These are phyloP conservation scores for Prochilodus magdalenae DNA, from an alignment of 2,113 vertebrate species.

Conservation along the genomic window DNA sequence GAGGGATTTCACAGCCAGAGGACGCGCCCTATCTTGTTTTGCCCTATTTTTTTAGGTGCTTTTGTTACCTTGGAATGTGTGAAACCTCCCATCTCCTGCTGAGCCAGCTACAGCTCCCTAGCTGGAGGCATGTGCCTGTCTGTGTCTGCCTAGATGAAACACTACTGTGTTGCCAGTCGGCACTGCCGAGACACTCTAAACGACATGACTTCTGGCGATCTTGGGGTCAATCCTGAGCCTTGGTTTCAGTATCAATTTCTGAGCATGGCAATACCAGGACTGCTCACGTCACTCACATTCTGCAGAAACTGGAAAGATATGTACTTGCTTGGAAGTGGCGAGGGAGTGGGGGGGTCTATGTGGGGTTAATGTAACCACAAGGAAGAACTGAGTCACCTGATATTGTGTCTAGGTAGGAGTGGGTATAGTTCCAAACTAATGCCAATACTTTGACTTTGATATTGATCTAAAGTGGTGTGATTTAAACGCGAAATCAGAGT, in stretches of 20 bases:
- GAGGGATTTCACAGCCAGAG: slow-evolving; percentile 36
- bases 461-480: no score
- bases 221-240: background rate
- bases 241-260: background rate
- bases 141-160: slow-evolving; percentile 20
- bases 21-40: slow-evolving; percentile 49
- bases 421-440: no score
- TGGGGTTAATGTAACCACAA: background rate
- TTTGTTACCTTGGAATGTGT: slow-evolving; percentile 52
- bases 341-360: background rate
- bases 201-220: slow-evolving; percentile 4
- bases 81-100: slow-evolving; percentile 37
- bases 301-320: background rate
- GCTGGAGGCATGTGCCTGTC: slow-evolving; percentile 30
- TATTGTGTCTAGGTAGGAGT: background rate
- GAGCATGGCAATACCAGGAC: background rate
- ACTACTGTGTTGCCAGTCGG: slow-evolving; percentile 26
- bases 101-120: slow-evolving; percentile 1
- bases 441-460: no score
- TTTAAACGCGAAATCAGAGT: no score
- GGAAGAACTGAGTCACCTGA: background rate
- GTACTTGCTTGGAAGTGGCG: background rate
- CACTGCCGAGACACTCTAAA: background rate
- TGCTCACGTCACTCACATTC: background rate
- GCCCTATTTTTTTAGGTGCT: slow-evolving; percentile 1